Evolutionary conservation across 1,140 invertebrate genomes (phyloP), one percentile per base, ranked within the genome.

Genomic region (Hormaphis cornu): DNA sequence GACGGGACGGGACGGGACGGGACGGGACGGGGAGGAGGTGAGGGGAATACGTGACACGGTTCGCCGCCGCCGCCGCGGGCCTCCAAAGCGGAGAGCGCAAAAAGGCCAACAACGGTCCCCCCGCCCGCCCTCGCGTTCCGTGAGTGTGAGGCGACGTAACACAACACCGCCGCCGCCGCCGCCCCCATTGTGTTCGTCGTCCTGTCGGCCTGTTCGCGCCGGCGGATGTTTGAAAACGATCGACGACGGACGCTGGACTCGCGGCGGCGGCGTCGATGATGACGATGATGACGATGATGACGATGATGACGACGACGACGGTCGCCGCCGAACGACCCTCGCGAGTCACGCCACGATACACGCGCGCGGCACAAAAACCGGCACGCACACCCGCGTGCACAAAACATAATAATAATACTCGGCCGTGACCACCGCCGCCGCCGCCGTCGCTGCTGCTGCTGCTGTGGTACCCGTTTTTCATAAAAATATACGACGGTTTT

Each of bases 391-490:
- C 30, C 30, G 54, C 54, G 22, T 58, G 54, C 54, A 58, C 54
- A 58, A 58, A 58, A 37, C n/a, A n/a, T n/a, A n/a, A n/a, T n/a
- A n/a, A n/a, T n/a, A n/a, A n/a, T 37, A 58, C 54, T 58, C 26
- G 54, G 54, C 54, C 54, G 54, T 58, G 54, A 58, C 54, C 54
- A 58, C 54, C 54, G 54, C 53, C 53, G n/a, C 40, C 40, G 28
- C 53, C 53, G 53, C 33, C 12, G 10, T 16, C 30, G 20, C 54
- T 18, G 54, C 46, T 4, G 8, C n/a, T 20, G 5, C 33, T 12
- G 12, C 33, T 33, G 30, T 58, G 7, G 7, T 6, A 37, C 54
- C 20, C 20, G 18, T n/a, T 40, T 37, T 37, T 58, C 54, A 40
- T 58, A 58, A 58, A 37, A 58, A 40, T 33, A n/a, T 14, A 35